Conservation (phyloP, 2,888 invertebrate genomes). For the Caenorhabditis afra region DNA sequence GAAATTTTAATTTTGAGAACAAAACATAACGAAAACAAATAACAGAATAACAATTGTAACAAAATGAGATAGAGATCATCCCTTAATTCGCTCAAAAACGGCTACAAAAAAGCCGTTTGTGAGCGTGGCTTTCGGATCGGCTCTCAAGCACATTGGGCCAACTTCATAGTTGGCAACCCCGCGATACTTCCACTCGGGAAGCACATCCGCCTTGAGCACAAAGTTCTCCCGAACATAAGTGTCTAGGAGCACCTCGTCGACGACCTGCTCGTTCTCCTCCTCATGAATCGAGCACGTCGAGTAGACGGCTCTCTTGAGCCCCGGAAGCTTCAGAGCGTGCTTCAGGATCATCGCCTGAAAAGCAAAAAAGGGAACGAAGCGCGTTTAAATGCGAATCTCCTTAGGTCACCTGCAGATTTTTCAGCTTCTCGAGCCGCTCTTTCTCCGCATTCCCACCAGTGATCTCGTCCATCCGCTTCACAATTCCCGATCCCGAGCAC, state of each 20-base stretch:
- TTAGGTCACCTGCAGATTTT: constrained; percentile 76
- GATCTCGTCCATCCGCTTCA: constrained; percentile 72
- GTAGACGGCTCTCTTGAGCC: constrained; percentile 90
- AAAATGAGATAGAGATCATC: neutral
- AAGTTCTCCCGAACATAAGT: constrained; percentile 66
- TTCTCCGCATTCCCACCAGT: constrained; percentile 69
- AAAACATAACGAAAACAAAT: neutral
- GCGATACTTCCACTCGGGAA: constrained; percentile 83
- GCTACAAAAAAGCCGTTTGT: constrained; percentile 97
- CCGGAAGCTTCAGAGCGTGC: constrained; percentile 90
- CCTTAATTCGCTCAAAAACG: constrained; percentile 84
- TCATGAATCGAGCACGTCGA: constrained; percentile 94
- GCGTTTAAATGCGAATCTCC: neutral
- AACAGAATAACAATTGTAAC: neutral
- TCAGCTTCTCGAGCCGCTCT: constrained; percentile 72
- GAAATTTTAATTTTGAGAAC: neutral
- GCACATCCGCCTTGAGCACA: constrained; percentile 72
- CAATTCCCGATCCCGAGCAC: constrained; percentile 93
- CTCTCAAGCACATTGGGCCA: constrained; percentile 86
- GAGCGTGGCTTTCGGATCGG: constrained; percentile 84
- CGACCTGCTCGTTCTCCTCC: constrained; percentile 94
- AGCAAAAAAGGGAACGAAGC: neutral
- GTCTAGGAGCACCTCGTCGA: constrained; percentile 64
- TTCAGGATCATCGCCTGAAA: constrained; percentile 88
- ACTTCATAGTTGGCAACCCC: constrained; percentile 76